Evolutionary conservation across 2,797 vertebrate genomes (phyloP).

Genomic region (Micrastur ruficollis): DNA sequence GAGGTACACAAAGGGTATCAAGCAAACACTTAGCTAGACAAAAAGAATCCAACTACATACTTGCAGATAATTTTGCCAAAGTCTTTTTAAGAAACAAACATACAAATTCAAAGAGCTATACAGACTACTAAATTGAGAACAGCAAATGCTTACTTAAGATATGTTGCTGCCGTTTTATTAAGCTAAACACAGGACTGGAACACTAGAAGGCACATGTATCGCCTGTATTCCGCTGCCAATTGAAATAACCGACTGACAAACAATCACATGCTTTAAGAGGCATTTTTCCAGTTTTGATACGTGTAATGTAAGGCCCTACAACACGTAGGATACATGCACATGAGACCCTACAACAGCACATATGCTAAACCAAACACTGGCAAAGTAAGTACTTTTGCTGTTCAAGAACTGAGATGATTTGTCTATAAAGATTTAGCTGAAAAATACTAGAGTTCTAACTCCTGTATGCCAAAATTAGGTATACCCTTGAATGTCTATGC

Average conservation of each 20-base stretch:
- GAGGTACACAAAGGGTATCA: not conserved
- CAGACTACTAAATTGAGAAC: not conserved
- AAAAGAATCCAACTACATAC: not conserved
- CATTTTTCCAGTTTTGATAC: not conserved
- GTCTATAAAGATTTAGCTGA: not conserved
- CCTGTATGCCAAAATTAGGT: not conserved
- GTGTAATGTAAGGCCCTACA: fast-evolving
- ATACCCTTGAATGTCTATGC: not conserved
- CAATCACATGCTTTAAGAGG: not conserved
- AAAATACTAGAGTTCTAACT: not conserved
- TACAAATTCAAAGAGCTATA: not conserved
- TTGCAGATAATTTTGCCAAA: not conserved
- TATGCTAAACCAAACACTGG: not conserved
- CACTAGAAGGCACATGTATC: not conserved
- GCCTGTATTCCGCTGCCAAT: fast-evolving
- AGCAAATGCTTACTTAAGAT: not conserved
- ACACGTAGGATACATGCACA: fast-evolving
- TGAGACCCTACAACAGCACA: not conserved
- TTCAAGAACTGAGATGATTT: not conserved
- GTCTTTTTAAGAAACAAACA: not conserved
- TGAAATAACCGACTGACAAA: not conserved
- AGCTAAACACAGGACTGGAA: not conserved
- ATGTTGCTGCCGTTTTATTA: not conserved
- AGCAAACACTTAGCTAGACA: not conserved
- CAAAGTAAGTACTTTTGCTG: not conserved